Evolutionary conservation across 2,888 invertebrate species (phyloP), one percentile per base, ranked within the genome.

Genomic region (Drosophila suboccidentalis): DNA sequence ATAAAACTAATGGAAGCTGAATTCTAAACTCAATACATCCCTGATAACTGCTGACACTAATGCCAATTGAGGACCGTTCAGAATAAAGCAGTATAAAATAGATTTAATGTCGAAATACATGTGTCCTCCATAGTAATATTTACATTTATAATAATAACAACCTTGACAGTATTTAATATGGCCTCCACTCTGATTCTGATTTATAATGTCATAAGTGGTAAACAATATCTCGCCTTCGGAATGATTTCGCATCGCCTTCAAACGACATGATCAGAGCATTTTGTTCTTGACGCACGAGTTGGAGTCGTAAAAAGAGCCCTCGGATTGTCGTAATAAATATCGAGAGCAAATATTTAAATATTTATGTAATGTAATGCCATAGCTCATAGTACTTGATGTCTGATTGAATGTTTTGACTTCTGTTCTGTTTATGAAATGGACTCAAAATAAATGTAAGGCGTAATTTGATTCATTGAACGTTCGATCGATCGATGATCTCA

Each of bases 231-330:
- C 43, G 54, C 54, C 54, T 43, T 43, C 54, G 15, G 26, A 46
- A 15, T 22, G 36, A 19, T 41, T 54, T 54, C 32, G 54, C 32
- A 43, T 15, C 29, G 58, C 46, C 57, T 44, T 44, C 44, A 19
- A 54, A 13, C 13, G 41, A 49, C 47, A 47, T 50, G 44, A 54
- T 62, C 55, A 26, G 43, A 13, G 36, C 44, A 54, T 53, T 26
- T 26, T 53, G 53, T 38, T 54, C 54, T 58, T 41, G 32, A 49
- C 22, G 32, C 15, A 49, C 15, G n/a, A 51, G 26, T 11, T 36
- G 63, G n/a, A 51, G 34, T 11, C 51, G 63, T 63, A 57, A 63
- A 49, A 43, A 50, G 49, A 49, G 38, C 58, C 63, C 58, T 63
- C 39, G 34, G 47, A 38, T 15, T 17, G 22, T 54, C 41, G 22